These are phyloP conservation scores for Poicephalus gulielmi DNA, from an alignment of 2,113 vertebrate species.

Conservation along the genomic window DNA sequence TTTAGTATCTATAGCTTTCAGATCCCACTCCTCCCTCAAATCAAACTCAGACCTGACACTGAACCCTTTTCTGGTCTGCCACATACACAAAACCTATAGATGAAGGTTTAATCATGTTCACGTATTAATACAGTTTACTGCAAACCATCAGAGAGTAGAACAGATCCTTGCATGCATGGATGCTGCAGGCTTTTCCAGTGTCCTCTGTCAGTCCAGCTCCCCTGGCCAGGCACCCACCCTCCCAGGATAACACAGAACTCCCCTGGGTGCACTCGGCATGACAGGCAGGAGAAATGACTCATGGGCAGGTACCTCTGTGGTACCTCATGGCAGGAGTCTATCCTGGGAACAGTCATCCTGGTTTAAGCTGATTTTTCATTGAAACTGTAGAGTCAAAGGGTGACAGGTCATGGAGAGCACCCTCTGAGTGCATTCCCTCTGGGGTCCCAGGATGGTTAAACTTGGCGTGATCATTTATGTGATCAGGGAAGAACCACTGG, in stretches of 20 bases:
- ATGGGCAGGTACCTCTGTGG: not conserved
- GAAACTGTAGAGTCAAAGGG: not conserved
- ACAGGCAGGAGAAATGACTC: not conserved
- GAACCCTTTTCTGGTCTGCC: not conserved
- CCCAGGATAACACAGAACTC: not conserved
- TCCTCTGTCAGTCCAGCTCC: not conserved
- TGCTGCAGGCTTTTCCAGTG: not conserved
- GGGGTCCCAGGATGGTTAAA: not conserved
- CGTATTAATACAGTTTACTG: not conserved
- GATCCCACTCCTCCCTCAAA: constrained; percentile 1
- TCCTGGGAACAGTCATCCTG: not conserved
- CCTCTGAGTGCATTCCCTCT: accelerated
- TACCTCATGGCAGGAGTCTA: not conserved
- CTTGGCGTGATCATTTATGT: not conserved
- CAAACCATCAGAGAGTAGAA: not conserved
- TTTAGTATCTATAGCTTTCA: constrained; percentile 3
- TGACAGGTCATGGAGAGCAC: not conserved
- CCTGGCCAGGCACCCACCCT: not conserved
- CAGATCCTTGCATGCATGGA: not conserved
- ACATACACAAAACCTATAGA: not conserved
- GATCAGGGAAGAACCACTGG: not conserved
- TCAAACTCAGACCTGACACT: not conserved
- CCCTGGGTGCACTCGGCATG: not conserved
- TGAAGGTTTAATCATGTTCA: not conserved
- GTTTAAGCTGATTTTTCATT: not conserved